A percentile compares a stretch with the other conserved stretches of the same genome.
These are phyloP conservation scores for Apostichopus parvimensis DNA, from an alignment of 35 echinoderm and acorn worm species.

Conservation along the genomic window DNA sequence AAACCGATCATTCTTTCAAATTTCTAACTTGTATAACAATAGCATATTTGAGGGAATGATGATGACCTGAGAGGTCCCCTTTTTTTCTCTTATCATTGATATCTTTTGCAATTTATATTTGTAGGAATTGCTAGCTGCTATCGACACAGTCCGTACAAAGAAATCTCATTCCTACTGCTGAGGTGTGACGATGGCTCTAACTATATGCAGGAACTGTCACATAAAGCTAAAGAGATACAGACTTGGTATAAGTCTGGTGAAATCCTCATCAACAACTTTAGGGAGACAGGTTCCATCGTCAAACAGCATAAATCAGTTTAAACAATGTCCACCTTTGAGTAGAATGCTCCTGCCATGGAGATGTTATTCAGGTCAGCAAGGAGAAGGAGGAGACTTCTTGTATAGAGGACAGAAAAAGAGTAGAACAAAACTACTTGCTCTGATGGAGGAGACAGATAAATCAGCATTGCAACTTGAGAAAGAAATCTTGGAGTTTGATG, in stretches of 20 bases:
- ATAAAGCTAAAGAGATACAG: neutral
- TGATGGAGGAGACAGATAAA: constrained; percentile 65
- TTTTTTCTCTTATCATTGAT: too few relatives aligned
- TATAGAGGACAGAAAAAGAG: neutral
- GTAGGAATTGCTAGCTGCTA: too few relatives aligned
- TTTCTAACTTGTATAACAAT: too few relatives aligned
- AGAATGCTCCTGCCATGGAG: neutral
- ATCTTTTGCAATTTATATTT: too few relatives aligned
- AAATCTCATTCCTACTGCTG: too few relatives aligned
- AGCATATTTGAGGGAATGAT: too few relatives aligned
- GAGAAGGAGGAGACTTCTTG: neutral
- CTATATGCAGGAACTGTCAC: too few relatives aligned
- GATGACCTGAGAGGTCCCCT: too few relatives aligned
- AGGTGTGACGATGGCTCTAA: too few relatives aligned
- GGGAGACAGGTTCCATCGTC: neutral
- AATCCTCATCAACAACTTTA: neutral
- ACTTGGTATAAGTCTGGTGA: neutral
- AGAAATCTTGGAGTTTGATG: constrained; percentile 56
- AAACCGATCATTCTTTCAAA: too few relatives aligned
- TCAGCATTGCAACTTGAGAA: constrained; percentile 17
- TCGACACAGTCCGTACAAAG: too few relatives aligned
- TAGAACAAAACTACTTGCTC: constrained; percentile 19
- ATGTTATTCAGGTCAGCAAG: neutral
- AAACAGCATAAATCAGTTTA: neutral
- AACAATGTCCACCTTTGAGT: neutral